A percentile compares a stretch with the other conserved stretches of the same genome.
phyloP scores from a whole-genome alignment of 2,797 vertebrate species.

The Eulemur rubriventer region DNA sequence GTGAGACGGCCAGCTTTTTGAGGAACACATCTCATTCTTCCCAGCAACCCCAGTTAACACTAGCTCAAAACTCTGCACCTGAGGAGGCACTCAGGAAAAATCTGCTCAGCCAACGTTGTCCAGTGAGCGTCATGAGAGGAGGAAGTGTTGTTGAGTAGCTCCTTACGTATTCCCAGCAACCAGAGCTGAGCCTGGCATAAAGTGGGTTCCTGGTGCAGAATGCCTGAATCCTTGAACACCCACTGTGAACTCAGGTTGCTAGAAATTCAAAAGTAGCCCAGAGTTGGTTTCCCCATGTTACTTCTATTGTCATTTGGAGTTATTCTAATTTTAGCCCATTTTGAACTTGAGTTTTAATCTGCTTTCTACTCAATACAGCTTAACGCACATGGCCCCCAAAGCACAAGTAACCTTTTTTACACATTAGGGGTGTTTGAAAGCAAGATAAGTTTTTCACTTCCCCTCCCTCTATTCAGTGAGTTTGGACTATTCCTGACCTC shows the following conservation, averaged over 20 bases:
- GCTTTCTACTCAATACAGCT: neutral
- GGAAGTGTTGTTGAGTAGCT: neutral
- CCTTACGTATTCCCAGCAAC: neutral
- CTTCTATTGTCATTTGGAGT: neutral
- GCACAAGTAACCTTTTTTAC: neutral
- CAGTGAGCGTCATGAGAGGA: neutral
- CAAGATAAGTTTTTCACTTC: neutral
- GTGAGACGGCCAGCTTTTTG: neutral
- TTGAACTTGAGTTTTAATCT: neutral
- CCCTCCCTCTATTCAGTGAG: conserved; percentile 19
- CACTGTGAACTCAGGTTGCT: neutral
- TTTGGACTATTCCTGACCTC: conserved; percentile 62
- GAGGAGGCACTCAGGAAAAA: neutral
- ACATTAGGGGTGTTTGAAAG: neutral
- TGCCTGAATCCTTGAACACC: neutral
- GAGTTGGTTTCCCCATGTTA: neutral
- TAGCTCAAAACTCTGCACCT: neutral
- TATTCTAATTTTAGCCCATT: neutral
- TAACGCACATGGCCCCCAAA: neutral
- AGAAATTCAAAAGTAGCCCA: neutral
- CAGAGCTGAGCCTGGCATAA: neutral
- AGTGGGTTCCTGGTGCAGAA: neutral
- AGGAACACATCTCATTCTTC: neutral
- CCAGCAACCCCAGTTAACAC: neutral
- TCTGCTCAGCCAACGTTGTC: neutral